These are phyloP conservation scores for Drosophila atripex DNA, from an alignment of 2,888 invertebrate species.

Conservation along the genomic window DNA sequence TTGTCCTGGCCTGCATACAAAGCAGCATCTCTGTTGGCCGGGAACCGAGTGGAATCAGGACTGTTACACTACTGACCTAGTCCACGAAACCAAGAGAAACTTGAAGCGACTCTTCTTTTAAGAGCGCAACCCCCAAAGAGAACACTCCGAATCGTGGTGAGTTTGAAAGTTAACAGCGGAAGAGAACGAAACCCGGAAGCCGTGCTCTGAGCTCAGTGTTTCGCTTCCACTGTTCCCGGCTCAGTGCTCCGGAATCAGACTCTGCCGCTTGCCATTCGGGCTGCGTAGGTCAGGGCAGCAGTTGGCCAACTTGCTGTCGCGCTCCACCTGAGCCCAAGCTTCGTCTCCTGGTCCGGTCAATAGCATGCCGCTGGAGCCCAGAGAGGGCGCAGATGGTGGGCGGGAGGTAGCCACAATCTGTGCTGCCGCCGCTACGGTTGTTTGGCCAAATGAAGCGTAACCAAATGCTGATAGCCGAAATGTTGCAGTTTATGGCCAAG, in stretches of 20 bases:
- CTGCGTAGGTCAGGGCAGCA: slow-evolving; percentile 29
- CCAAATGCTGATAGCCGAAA: slow-evolving; percentile 77
- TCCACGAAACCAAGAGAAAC: slow-evolving; percentile 39
- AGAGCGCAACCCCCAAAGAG: slow-evolving; percentile 58
- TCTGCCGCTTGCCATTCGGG: neutral
- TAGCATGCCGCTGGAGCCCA: slow-evolving; percentile 37
- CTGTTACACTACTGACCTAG: slow-evolving; percentile 80
- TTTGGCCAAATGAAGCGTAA: slow-evolving; percentile 73
- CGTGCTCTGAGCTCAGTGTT: neutral
- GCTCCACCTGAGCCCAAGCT: slow-evolving; percentile 52
- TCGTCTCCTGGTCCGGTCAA: neutral
- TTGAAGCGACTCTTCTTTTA: slow-evolving; percentile 21
- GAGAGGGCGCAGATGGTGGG: neutral
- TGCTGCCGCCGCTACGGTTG: slow-evolving; percentile 50
- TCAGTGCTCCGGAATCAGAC: slow-evolving; percentile 2
- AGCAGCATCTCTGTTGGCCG: slow-evolving; percentile 41
- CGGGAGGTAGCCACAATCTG: slow-evolving; percentile 48
- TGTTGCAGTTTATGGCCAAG: slow-evolving; percentile 68
- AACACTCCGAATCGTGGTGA: slow-evolving; percentile 75
- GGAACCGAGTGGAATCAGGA: slow-evolving; percentile 32
- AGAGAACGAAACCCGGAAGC: slow-evolving; percentile 41
- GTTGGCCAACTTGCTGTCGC: slow-evolving; percentile 23
- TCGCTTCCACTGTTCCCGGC: neutral
- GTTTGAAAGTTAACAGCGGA: slow-evolving; percentile 62
- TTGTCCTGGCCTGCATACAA: slow-evolving; percentile 55